Evolutionary conservation across 2,888 invertebrate species (phyloP), one percentile per base, ranked within the genome.

Genomic region (Pardosa pseudoannulata): DNA sequence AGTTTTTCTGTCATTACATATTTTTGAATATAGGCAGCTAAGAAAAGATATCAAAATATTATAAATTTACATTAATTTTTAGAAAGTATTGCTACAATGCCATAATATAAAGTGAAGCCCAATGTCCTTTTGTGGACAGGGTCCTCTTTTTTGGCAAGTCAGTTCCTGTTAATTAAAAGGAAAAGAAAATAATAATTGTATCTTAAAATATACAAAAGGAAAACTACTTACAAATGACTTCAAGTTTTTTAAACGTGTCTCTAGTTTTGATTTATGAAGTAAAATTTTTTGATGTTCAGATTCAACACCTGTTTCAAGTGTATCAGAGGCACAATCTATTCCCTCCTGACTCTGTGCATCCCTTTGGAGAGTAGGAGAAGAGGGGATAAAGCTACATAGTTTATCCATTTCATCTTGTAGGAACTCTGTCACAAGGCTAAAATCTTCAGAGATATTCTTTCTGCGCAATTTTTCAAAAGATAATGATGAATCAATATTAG

Each of bases 351-450:
- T 0, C 1, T 41, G 16, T 36, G 74, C 29, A 50, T 83, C 71
- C 7, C 71, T 71, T 46, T 65, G 65, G 29, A 65, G 28, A 27
- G 71, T 71, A 23, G 23, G 0, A 31, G 46, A 71, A 28, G 27
- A 32, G 28, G 76, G 31, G 5, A 82, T n/a, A 72, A 46, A 29
- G 28, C 41, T 16, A 65, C 70, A 65, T 28, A 76, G 46, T 32
- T 72, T 76, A 1, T 76, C 72, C 82, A 83, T 76, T 50, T 83
- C 82, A 41, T 67, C 65, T 31, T 41, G 23, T 27, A 83, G 70
- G 27, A 83, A 83, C 19, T 83, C 76, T n/a, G 76, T 83, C 23
- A 76, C 82, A 32, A 83, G 50, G 32, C 28, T 76, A 32, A 83
- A 76, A 65, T 83, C 76, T 32, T 76, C 71, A 1, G 82, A 32